Base-by-base conservation (phyloP, 2,113 vertebrate genomes). In the Dolichotis patagonum region DNA sequence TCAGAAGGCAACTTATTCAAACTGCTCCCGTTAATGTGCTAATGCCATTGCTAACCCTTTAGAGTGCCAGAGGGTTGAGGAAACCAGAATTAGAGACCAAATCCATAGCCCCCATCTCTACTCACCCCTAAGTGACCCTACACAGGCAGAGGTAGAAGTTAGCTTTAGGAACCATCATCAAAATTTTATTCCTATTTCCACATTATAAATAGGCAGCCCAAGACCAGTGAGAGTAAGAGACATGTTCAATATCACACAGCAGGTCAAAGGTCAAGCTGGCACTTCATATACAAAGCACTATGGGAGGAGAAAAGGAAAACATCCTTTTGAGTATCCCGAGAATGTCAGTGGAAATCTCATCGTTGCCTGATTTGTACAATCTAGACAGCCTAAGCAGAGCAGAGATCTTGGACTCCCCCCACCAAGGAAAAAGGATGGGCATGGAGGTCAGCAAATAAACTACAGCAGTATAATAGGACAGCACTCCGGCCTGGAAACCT, bases 201-300 rank as follows among this genome's bases (percentile, higher is more conserved):
- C 41, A 56, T 62, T 56, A 46, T 7, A 28, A 46, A 52, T 3
- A 63, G 11, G 49, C 16, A 56, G 41, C 3, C 11, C 38, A 49
- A 7, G 43, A 20, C 69, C 49, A 58, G n/a, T 63, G 52, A 75
- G 56, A 63, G 9, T 5, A n/a, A 2, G 19, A 77, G 84, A 58
- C 24, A 54, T 26, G 46, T 91, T 49, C 73, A 84, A 58, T 46
- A 90, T 65, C 90, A 63, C 81, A 35, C 26, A 13, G 85, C 6
- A 2, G 95, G 94, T 86, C 95, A 96, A 90, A 92, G 96, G 92
- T 90, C 46, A 10, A 43, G 38, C 26, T 43, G 62, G 73, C 17
- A 54, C 60, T 13, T 52, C 49, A 69, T 20, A 54, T 28, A 69
- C 28, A 35, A 3, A 5, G 1, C 22, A 28, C 46, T 77, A 24